Evolutionary conservation across 2,888 invertebrate genomes (phyloP).

Genomic region (Netelia inedita): DNA sequence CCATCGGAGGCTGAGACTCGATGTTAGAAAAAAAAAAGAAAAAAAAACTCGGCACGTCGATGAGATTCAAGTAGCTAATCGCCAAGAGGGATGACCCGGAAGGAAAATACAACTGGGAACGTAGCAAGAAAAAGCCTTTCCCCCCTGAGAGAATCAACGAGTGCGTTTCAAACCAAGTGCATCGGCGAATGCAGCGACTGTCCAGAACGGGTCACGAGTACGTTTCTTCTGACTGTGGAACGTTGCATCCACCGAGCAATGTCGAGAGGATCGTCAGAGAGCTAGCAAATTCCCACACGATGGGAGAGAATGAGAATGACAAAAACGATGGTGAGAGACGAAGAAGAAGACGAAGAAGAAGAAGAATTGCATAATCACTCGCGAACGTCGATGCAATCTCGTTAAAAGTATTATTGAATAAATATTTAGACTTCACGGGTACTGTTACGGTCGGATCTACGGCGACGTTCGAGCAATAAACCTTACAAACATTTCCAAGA

Average conservation of each 20-base stretch:
- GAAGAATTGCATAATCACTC: slow-evolving; percentile 25
- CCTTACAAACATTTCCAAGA: neutral
- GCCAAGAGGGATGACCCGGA: slow-evolving; percentile 59
- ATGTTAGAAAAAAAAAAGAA: neutral
- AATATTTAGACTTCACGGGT: slow-evolving; percentile 79
- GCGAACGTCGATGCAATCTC: slow-evolving; percentile 56
- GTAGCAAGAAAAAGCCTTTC: slow-evolving; percentile 5
- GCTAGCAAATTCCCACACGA: slow-evolving; percentile 41
- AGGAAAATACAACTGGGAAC: slow-evolving; percentile 48
- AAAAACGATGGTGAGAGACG: slow-evolving; percentile 15
- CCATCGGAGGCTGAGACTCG: neutral
- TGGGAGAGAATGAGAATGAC: slow-evolving; percentile 18
- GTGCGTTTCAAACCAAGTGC: slow-evolving; percentile 47
- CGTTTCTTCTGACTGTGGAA: slow-evolving; percentile 42
- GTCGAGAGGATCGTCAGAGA: slow-evolving; percentile 15
- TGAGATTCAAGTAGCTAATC: slow-evolving; percentile 20
- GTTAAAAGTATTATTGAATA: slow-evolving; percentile 69
- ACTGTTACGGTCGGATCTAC: slow-evolving; percentile 74
- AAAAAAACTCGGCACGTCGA: neutral
- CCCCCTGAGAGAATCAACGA: neutral
- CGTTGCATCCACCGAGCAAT: neutral
- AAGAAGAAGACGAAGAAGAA: slow-evolving; percentile 10
- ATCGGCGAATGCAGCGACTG: slow-evolving; percentile 36
- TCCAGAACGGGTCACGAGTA: slow-evolving; percentile 35
- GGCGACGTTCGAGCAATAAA: slow-evolving; percentile 61